Evolutionary conservation across 2,113 vertebrate species (phyloP), one percentile per base, ranked within the genome.

Genomic region (Ceuthmochares aereus): DNA sequence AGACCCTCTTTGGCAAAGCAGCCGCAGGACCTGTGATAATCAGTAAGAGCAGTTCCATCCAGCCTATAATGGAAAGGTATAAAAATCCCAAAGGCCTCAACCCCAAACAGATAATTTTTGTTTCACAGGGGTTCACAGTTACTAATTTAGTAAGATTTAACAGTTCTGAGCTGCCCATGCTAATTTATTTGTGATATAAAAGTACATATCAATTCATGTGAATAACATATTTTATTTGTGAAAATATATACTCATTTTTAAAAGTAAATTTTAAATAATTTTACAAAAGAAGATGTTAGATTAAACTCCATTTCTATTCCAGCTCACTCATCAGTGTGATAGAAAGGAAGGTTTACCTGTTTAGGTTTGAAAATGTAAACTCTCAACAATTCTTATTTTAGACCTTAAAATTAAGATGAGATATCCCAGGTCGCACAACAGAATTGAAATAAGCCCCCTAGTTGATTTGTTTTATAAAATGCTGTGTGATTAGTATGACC

Each of bases 401-500:
- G 76, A 56, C 18, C 32, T 51, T 92, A 52, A 89, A 95, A 60
- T 26, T 40, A 14, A 63, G 34, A 23, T 43, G 36, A 75, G 7
- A 55, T 62, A 89, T 19, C 29, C 40, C 34, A 90, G 54, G 42
- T 10, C 55, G 29, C 42, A 87, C 51, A 89, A 80, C 7, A 15
- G 66, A 93, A 85, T 47, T 47, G 72, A 95, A 94, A 68, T 27
- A 77, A 82, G 74, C 17, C 10, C 25, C 37, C 68, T 83, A 78
- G 42, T 14, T 91, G 45, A 93, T 69, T 37, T 42, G 20, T 81
- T 94, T 95, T 62, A n/a, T 73, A 85, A 88, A 59, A 76, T 69
- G 87, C 84, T 94, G 67, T 84, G 86, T 87, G 96, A 91, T 95
- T 84, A 97, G 95, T 96, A 96, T 98, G 98, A 98, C 97, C 97